phyloP scores from a whole-genome alignment of 2,888 invertebrate genomes.

The Lithophane ornitopus region DNA sequence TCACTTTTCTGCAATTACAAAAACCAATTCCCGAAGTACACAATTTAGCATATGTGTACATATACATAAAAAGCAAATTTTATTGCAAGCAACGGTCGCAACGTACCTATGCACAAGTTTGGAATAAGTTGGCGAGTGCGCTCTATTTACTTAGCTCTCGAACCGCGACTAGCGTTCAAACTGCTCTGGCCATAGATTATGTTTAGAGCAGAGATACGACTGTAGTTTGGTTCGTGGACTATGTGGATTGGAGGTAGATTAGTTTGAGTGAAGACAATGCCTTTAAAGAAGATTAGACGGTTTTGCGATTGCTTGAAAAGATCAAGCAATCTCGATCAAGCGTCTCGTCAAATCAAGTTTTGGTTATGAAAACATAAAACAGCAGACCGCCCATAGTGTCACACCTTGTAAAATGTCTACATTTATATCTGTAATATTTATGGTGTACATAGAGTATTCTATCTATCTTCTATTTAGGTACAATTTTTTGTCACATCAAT shows the following conservation, averaged over 20 bases:
- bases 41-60: constrained; percentile 21
- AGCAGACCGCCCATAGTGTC: too few relatives aligned
- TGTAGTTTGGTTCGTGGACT: background rate
- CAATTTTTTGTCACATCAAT: too few relatives aligned
- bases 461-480: too few relatives aligned
- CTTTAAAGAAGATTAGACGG: background rate
- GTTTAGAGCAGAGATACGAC: constrained; percentile 47
- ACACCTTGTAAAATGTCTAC: too few relatives aligned
- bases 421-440: too few relatives aligned
- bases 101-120: constrained; percentile 75
- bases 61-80: constrained; percentile 76
- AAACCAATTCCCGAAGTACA: constrained; percentile 31
- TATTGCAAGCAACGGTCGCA: constrained; percentile 70
- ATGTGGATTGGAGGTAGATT: constrained; percentile 6
- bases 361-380: background rate
- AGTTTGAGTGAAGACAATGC: background rate
- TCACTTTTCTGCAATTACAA: constrained; percentile 1
- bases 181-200: constrained; percentile 72
- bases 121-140: constrained; percentile 81
- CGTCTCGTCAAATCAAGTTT: too few relatives aligned
- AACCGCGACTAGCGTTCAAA: constrained; percentile 76
- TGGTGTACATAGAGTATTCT: too few relatives aligned
- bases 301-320: too few relatives aligned
- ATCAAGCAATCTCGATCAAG: too few relatives aligned
- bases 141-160: constrained; percentile 85